Percentiles rank a stretch among this genome's conserved stretches.
Evolutionary conservation across 2,797 vertebrate species (phyloP).

Genomic region (Argyrosomus regius): DNA sequence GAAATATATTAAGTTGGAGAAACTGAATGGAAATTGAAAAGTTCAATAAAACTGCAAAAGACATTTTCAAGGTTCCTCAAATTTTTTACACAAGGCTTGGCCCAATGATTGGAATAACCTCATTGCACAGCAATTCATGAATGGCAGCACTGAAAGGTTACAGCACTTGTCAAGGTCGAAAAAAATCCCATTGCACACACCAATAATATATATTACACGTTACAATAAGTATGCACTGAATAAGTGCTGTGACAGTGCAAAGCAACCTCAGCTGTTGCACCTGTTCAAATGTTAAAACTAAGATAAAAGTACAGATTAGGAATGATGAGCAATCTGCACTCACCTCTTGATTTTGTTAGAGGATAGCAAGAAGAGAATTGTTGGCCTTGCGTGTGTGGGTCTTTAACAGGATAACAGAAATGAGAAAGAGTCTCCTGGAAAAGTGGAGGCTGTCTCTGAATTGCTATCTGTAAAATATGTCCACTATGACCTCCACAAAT

Average conservation of each 20-base stretch:
- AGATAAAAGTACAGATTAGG: background rate
- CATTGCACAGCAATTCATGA: background rate
- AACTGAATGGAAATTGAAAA: constrained; percentile 8
- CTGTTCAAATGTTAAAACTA: background rate
- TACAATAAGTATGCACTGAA: background rate
- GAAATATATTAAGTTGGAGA: background rate
- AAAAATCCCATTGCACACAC: background rate
- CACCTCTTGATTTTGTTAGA: background rate
- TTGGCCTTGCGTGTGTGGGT: background rate
- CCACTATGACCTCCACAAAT: constrained; percentile 34
- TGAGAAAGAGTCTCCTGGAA: constrained; percentile 8
- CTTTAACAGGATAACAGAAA: constrained; percentile 1
- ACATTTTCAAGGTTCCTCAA: constrained; percentile 4
- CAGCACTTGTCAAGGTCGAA: constrained; percentile 3
- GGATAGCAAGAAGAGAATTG: background rate
- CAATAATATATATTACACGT: background rate
- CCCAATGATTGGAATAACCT: background rate
- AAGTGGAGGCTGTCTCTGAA: background rate
- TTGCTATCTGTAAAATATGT: constrained; percentile 25
- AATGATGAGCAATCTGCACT: background rate
- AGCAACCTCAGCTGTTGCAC: background rate
- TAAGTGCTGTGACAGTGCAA: background rate
- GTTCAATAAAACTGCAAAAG: constrained; percentile 4
- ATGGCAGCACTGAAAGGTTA: background rate
- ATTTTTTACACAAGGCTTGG: background rate